These are phyloP conservation scores for Ictidomys tridecemlineatus DNA, from an alignment of 2,113 vertebrate genomes.

Conservation along the genomic window DNA sequence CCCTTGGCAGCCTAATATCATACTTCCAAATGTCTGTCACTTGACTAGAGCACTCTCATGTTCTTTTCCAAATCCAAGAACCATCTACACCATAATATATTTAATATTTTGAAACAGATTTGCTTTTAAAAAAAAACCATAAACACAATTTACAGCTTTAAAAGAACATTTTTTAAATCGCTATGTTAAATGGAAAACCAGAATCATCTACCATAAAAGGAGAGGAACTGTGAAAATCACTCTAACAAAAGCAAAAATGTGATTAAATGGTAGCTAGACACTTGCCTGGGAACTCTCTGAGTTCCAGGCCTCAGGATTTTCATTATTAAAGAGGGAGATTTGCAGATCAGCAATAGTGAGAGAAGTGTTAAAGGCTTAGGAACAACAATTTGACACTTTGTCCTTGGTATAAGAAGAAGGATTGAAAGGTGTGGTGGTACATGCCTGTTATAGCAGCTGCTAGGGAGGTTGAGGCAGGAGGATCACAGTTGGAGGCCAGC, in stretches of 20 bases:
- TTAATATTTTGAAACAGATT: neutral
- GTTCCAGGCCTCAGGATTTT: neutral
- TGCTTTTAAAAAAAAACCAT: neutral
- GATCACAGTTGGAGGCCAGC: neutral
- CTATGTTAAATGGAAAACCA: neutral
- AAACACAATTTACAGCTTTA: neutral
- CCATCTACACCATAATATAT: neutral
- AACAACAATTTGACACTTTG: neutral
- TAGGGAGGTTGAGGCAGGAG: neutral
- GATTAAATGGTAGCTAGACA: neutral
- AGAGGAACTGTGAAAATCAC: neutral
- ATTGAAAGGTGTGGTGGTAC: neutral
- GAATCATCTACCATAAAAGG: neutral
- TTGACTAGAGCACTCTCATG: neutral
- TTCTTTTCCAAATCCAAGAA: neutral
- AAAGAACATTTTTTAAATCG: constrained; percentile 44
- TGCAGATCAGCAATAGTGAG: neutral
- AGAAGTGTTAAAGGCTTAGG: neutral
- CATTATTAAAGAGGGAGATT: neutral
- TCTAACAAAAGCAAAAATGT: neutral
- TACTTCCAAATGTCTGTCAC: neutral
- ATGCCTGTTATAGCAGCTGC: neutral
- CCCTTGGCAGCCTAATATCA: neutral
- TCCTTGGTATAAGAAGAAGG: constrained; percentile 2
- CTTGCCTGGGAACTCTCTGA: neutral